Evolutionary conservation across 2,888 invertebrate genomes (phyloP), one percentile per base, ranked within the genome.

Genomic region (Ectemnius cavifrons): DNA sequence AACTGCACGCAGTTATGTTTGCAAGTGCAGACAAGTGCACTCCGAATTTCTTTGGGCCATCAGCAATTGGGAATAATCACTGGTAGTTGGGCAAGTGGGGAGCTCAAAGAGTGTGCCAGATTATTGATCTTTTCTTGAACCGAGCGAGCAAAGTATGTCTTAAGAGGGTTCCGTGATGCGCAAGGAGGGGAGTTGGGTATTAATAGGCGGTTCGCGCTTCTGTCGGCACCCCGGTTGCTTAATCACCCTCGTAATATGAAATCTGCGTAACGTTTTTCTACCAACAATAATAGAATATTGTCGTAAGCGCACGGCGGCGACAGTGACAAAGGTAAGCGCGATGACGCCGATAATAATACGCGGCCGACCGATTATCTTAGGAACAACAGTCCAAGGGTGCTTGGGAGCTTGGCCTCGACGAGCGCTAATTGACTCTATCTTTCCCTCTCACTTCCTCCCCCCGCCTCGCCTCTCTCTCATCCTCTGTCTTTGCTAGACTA

Each of bases 351-450:
- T 60, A 28, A 60, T 60, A 60, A 60, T 60, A 47, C 28, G 37
- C 18, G 47, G 20, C 18, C 8, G 23, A 37, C 16, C 6, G 67
- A 59, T 47, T 52, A 52, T 14, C 52, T 57, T 61, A 52, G 49
- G 27, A 18, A 37, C 56, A 59, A 46, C 3, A 4, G 59, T 67
- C 49, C 59, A 63, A 67, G 45, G 63, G 49, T 49, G 49, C 47
- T 23, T 16, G 20, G 20, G 49, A 61, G 65, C 45, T 27, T 52
- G 37, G 23, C 18, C 65, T 69, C 47, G 52, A 52, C 45, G 18
- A 28, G 28, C 68, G 37, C 60, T 74, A 67, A 76, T 74, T 76
- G 67, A 70, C 70, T 67, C 74, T 52, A 16, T 16, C 52, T 52
- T 52, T 52, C 16, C 16, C 52, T 52, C 52, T 52, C 16, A 5